Evolutionary conservation across 2,113 vertebrate genomes (phyloP), one percentile per base, ranked within the genome.

Genomic region (Barbus barbus): DNA sequence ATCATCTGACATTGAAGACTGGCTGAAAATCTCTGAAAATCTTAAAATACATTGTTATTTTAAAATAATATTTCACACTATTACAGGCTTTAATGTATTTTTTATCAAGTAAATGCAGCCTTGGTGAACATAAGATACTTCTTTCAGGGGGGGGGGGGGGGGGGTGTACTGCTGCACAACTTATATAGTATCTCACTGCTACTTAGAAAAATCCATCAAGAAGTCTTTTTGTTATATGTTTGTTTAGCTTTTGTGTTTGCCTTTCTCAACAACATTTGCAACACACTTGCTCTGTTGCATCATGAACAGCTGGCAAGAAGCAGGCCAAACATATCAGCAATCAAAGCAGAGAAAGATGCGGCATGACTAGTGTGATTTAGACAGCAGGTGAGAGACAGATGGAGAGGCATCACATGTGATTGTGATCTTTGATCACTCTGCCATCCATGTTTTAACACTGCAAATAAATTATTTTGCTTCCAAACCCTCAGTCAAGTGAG

Each of bases 321-420:
- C 24, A 5, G 41, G 36, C 76, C 56, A 60, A 78, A 67, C 22
- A 82, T 24, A n/a, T 69, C 65, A 31, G 28, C 38, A 33, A 61
- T 81, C 60, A 72, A 74, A 77, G 51, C 36, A 14, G 26, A 75
- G 41, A 80, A 48, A 67, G 18, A 71, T 67, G 41, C 28, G 12
- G 75, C 22, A 36, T 78, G 33, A 24, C 53, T 65, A 33, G 22
- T 18, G 53, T 63, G 75, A 77, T 85, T 61, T 24, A 41, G 31
- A 73, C 84, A 83, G 77, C 67, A 85, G 84, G 41, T 75, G 75
- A 65, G 33, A 53, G 75, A 83, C 87, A 84, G 84, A 81, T 88
- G 81, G 84, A 51, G 36, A 71, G 84, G 71, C 51, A 63, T 67
- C 74, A 46, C 26, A 63, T 41, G 41, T 72, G 81, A 84, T 83